Conservation (phyloP, 2,113 vertebrate species). For the Lasiurus borealis region DNA sequence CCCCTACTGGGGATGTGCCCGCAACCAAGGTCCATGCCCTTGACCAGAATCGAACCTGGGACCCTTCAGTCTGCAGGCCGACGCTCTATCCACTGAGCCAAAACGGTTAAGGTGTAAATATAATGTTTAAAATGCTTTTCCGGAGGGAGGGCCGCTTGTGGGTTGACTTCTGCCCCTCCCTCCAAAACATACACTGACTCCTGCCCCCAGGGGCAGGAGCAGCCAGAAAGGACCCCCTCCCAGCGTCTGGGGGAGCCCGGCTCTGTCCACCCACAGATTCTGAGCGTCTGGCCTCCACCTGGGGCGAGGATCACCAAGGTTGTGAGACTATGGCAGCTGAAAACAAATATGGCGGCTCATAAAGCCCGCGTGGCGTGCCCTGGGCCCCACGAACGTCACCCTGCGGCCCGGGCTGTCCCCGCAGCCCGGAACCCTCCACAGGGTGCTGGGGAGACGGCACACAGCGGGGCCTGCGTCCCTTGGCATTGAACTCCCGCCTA, state of each 20-base stretch:
- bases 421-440: fast-evolving
- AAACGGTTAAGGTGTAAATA: too few species aligned
- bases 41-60: too few species aligned
- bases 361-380: neutral
- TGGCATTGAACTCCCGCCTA: too few species aligned
- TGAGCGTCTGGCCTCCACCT: too few species aligned
- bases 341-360: fast-evolving
- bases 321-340: neutral
- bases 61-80: too few species aligned
- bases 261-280: neutral
- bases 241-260: fast-evolving
- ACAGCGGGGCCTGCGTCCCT: fast-evolving
- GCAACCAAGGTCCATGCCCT: too few species aligned
- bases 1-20: too few species aligned
- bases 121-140: neutral
- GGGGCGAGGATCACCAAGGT: neutral
- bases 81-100: too few species aligned
- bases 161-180: neutral
- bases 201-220: fast-evolving
- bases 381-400: fast-evolving
- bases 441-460: fast-evolving
- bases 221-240: fast-evolving
- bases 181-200: neutral
- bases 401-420: fast-evolving
- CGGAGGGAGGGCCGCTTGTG: neutral